These are phyloP conservation scores for Dynastes hyllus DNA, from an alignment of 2,888 invertebrate genomes.

Conservation along the genomic window DNA sequence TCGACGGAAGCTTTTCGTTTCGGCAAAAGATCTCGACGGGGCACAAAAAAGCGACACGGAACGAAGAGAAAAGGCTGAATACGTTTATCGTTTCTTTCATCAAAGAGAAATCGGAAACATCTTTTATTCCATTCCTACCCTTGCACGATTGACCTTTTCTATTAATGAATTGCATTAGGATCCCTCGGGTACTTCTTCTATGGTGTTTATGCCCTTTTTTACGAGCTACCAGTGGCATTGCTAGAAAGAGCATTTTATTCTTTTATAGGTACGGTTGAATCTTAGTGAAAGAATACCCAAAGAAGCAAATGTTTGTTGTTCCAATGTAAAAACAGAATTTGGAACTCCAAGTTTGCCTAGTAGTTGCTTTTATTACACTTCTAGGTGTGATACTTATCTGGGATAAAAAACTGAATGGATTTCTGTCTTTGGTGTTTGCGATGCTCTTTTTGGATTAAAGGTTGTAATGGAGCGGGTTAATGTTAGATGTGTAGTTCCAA, in stretches of 20 bases:
- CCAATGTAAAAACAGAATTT: too few relatives aligned
- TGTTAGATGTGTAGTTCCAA: too few relatives aligned
- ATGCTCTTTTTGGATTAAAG: too few relatives aligned
- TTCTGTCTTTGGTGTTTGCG: too few relatives aligned
- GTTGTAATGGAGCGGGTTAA: too few relatives aligned
- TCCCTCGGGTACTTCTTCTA: slow-evolving; percentile 24
- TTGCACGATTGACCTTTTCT: slow-evolving; percentile 35
- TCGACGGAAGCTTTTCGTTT: slow-evolving; percentile 4
- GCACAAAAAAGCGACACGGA: background rate
- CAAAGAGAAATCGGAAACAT: slow-evolving; percentile 48
- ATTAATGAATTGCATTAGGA: slow-evolving; percentile 43
- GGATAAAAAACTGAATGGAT: too few relatives aligned
- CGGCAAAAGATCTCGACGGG: slow-evolving; percentile 1
- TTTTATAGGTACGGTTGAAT: background rate
- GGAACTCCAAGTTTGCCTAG: too few relatives aligned
- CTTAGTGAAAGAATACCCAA: background rate
- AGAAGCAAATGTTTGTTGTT: background rate
- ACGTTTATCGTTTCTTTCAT: slow-evolving; percentile 36
- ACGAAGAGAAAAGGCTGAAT: slow-evolving; percentile 26
- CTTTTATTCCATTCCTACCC: slow-evolving; percentile 37
- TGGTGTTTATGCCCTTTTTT: slow-evolving; percentile 19
- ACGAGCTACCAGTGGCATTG: slow-evolving; percentile 12
- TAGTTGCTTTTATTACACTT: too few relatives aligned
- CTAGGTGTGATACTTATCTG: too few relatives aligned
- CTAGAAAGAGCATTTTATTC: background rate